Evolutionary conservation across 2,888 invertebrate genomes (phyloP).

Genomic region (Brenthis ino): DNA sequence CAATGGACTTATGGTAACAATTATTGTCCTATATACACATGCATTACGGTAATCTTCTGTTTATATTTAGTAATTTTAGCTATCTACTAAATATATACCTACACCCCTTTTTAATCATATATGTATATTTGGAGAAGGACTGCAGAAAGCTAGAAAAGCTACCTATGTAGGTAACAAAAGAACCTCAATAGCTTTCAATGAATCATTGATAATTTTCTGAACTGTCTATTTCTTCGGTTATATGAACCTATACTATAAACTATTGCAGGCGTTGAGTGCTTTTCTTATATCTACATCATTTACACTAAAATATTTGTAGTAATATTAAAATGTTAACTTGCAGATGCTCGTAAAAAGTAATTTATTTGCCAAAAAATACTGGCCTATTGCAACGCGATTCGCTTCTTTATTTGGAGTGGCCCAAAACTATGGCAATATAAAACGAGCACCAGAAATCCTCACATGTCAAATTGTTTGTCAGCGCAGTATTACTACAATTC

Average conservation of each 20-base stretch:
- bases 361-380: conserved; percentile 46
- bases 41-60: neutral
- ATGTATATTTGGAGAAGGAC: too few relatives aligned
- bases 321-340: too few relatives aligned
- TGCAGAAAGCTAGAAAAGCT: too few relatives aligned
- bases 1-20: conserved; percentile 48
- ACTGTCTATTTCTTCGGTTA: too few relatives aligned
- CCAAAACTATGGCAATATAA: conserved; percentile 3
- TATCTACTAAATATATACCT: too few relatives aligned
- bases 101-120: too few relatives aligned
- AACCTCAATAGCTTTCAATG: too few relatives aligned
- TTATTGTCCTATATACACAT: neutral
- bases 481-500: conserved; percentile 26
- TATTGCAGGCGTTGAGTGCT: too few relatives aligned
- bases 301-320: neutral
- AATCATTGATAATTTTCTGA: too few relatives aligned
- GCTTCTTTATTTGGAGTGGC: conserved; percentile 17
- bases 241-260: too few relatives aligned
- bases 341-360: conserved; percentile 60
- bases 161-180: too few relatives aligned
- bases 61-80: too few relatives aligned
- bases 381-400: conserved; percentile 40
- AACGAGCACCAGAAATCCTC: conserved; percentile 13
- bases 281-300: neutral
- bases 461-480: conserved; percentile 33